Conservation (phyloP, 1,140 invertebrate species). For the Elysia chlorotica region DNA sequence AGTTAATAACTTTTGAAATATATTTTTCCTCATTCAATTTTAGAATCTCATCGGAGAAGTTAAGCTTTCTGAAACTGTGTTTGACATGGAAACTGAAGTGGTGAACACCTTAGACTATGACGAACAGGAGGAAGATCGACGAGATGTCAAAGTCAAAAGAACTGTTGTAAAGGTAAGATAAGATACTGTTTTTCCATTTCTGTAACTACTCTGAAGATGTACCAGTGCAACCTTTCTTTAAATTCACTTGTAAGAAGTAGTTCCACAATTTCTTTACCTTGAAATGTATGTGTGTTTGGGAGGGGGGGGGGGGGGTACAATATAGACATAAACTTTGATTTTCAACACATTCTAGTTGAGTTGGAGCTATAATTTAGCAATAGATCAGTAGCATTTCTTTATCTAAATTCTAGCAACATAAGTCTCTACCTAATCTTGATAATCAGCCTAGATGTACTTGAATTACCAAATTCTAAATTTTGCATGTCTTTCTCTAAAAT, state of each 20-base stretch:
- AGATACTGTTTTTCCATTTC: no score
- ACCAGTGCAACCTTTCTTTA: background rate
- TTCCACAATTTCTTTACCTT: no score
- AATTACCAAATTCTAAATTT: no score
- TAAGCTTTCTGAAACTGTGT: slow-evolving; percentile 54
- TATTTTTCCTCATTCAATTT: no score
- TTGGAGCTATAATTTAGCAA: no score
- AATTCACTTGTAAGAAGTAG: background rate
- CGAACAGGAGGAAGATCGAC: slow-evolving; percentile 25
- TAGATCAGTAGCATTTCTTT: no score
- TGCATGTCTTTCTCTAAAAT: background rate
- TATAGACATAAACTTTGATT: no score
- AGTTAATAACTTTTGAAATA: no score
- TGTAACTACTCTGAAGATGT: background rate
- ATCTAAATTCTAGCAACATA: no score
- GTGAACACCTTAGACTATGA: slow-evolving; percentile 41
- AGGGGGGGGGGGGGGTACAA: slow-evolving; percentile 15
- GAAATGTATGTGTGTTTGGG: background rate
- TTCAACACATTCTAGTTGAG: no score
- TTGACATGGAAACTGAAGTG: slow-evolving; percentile 45
- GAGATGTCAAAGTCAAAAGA: slow-evolving; percentile 45
- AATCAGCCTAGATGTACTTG: no score
- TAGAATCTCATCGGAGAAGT: slow-evolving; percentile 61
- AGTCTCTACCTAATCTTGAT: no score
- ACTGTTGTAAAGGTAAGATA: slow-evolving; percentile 40